Base-by-base conservation (phyloP, 1,140 invertebrate species). In the Rhagoletis pomonella region DNA sequence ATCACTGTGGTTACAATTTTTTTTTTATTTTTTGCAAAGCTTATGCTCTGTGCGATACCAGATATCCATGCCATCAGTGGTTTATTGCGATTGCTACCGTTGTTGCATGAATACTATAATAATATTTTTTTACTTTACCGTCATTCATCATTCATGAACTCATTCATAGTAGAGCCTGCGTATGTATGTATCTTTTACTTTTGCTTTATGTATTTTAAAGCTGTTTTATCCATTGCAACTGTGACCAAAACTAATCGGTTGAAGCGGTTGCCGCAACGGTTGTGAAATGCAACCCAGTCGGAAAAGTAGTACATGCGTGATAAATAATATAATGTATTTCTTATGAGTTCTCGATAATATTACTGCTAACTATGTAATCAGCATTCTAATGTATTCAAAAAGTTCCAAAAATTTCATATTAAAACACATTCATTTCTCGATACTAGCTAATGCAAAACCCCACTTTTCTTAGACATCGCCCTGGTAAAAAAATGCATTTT, bases 71-170 rank as follows among this genome's bases (percentile, higher is more conserved):
- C 50, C 47, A 81, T 81, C 73, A 58, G 7, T 55, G 19, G 17
- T 81, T 81, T 50, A 81, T 81, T 50, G 44, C n/a, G 42, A 55
- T 2, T 81, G 47, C 17, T 12, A 7, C 47, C 47, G 69, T 73
- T 81, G 7, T 81, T 73, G 14, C 12, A 3, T 47, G 14, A 73
- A 17, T 73, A 12, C 17, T 44, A 44, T 14, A 47, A 44, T 47
- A 73, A 55, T 55, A 55, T 55, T 29, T 29, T 29, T 29, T 29
- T 29, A 55, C 47, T 55, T n/a, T 19, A 14, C 73, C 55, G n/a
- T 12, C 73, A 81, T 58, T 81, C 73, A 55, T 81, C 47, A 81
- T 81, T 73, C 67, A 47, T 44, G 39, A 39, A 73, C 67, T 73
- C 73, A 81, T 81, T 81, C 17, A 58, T 9, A 7, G 5, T n/a